Percentiles rank a stretch among this genome's conserved stretches.
phyloP scores from a whole-genome alignment of 2,888 invertebrate genomes.

The Drosophila paranaensis region DNA sequence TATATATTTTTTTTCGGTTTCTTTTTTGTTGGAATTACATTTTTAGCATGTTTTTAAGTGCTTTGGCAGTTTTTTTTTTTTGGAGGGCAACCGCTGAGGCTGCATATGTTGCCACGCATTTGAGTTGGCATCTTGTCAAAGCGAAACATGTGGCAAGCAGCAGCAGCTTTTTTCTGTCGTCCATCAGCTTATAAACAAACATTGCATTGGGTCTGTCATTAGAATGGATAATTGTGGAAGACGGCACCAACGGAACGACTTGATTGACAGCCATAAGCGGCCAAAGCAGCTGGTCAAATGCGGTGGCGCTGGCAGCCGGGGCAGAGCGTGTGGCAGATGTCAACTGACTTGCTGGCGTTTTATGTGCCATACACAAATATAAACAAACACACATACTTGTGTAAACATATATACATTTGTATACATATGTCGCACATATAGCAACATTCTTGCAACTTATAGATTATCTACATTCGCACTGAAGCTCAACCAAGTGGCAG shows the following conservation, averaged over 20 bases:
- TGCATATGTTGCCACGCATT: slow-evolving; percentile 65
- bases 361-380: slow-evolving; percentile 36
- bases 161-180: slow-evolving; percentile 26
- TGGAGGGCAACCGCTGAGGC: slow-evolving; percentile 15
- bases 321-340: slow-evolving; percentile 74
- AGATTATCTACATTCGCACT: slow-evolving; percentile 30
- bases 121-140: slow-evolving; percentile 76
- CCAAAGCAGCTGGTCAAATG: slow-evolving; percentile 29
- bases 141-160: slow-evolving; percentile 70
- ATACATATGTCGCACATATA: not conserved
- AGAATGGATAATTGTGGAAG: slow-evolving; percentile 77
- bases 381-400: not conserved
- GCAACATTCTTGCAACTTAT: slow-evolving; percentile 33
- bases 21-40: slow-evolving; percentile 27
- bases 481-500: slow-evolving; percentile 56
- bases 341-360: slow-evolving; percentile 71
- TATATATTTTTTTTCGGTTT: not conserved
- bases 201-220: slow-evolving; percentile 69
- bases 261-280: slow-evolving; percentile 51
- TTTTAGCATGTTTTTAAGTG: slow-evolving; percentile 57
- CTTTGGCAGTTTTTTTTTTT: slow-evolving; percentile 33
- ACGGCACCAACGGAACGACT: slow-evolving; percentile 22
- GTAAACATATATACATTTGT: slow-evolving; percentile 1
- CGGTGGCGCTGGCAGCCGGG: slow-evolving; percentile 1
- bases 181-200: slow-evolving; percentile 54